Evolutionary conservation across 2,797 vertebrate species (phyloP).

Genomic region (Spinus pinus): DNA sequence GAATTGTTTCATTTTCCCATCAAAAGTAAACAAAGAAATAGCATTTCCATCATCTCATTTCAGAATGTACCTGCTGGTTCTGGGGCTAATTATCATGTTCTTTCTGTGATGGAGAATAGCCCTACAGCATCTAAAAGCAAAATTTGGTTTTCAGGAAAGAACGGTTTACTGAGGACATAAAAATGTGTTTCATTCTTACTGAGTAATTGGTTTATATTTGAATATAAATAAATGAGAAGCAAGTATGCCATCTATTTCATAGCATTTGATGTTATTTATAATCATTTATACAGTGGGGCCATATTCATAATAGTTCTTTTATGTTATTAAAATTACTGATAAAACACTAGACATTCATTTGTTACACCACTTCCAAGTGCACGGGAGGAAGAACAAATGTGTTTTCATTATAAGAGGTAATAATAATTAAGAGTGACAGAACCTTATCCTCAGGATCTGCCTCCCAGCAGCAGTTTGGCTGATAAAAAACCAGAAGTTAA

Average conservation of each 20-base stretch:
- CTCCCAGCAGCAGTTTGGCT: slow-evolving; percentile 53
- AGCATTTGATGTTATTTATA: background rate
- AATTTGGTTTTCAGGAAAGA: slow-evolving; percentile 7
- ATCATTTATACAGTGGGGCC: background rate
- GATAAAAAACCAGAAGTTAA: slow-evolving; percentile 64
- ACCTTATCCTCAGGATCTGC: slow-evolving; percentile 60
- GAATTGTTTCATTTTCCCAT: background rate
- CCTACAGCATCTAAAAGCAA: background rate
- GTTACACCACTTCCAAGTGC: slow-evolving; percentile 42
- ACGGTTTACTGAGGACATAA: background rate
- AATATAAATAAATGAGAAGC: slow-evolving; percentile 17
- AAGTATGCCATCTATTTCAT: background rate
- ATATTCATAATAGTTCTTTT: background rate
- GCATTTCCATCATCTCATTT: background rate
- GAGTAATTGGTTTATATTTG: slow-evolving; percentile 23
- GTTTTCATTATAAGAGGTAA: slow-evolving; percentile 63
- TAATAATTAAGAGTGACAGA: slow-evolving; percentile 67
- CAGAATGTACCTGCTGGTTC: slow-evolving; percentile 24
- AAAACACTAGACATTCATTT: slow-evolving; percentile 39
- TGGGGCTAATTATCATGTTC: background rate
- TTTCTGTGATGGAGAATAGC: slow-evolving; percentile 23
- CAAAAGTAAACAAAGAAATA: background rate
- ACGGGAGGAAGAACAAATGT: slow-evolving; percentile 49
- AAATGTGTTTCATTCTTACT: background rate
- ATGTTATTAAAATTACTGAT: slow-evolving; percentile 47